These are phyloP conservation scores for Phyllotis vaccarum DNA, from an alignment of 2,797 vertebrate genomes.

Conservation along the genomic window DNA sequence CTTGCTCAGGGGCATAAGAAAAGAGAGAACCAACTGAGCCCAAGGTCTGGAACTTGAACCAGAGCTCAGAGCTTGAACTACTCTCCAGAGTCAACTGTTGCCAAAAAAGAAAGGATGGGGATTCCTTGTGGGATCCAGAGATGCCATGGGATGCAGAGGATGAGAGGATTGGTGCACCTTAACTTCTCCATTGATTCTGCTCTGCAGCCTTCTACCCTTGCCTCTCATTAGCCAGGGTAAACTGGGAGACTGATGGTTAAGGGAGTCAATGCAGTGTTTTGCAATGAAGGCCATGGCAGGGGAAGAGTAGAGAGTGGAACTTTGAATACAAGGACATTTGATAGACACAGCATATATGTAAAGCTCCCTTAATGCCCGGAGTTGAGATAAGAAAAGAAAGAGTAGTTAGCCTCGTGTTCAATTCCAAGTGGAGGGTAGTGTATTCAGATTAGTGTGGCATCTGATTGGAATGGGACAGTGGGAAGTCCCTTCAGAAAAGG, in stretches of 20 bases:
- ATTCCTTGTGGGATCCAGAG: background rate
- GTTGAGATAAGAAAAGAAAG: constrained; percentile 17
- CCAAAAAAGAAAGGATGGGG: background rate
- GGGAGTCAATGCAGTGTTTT: constrained; percentile 42
- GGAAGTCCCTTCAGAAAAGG: background rate
- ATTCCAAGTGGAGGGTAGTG: background rate
- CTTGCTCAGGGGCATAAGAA: background rate
- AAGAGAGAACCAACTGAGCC: background rate
- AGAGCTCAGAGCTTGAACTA: background rate
- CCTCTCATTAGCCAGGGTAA: constrained; percentile 47
- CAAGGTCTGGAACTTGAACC: background rate
- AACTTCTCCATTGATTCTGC: background rate
- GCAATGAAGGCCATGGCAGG: background rate
- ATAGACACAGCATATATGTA: background rate
- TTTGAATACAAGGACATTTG: background rate
- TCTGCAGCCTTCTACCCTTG: background rate
- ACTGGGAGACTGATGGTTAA: constrained; percentile 6
- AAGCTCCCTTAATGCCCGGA: background rate
- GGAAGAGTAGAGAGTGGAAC: background rate
- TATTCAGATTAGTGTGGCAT: background rate
- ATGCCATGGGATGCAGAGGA: background rate
- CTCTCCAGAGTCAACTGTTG: background rate
- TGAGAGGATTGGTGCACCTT: background rate
- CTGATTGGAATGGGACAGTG: background rate
- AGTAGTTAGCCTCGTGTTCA: background rate